Conservation (phyloP, 1,140 invertebrate genomes). For the Pomacea maculata region DNA sequence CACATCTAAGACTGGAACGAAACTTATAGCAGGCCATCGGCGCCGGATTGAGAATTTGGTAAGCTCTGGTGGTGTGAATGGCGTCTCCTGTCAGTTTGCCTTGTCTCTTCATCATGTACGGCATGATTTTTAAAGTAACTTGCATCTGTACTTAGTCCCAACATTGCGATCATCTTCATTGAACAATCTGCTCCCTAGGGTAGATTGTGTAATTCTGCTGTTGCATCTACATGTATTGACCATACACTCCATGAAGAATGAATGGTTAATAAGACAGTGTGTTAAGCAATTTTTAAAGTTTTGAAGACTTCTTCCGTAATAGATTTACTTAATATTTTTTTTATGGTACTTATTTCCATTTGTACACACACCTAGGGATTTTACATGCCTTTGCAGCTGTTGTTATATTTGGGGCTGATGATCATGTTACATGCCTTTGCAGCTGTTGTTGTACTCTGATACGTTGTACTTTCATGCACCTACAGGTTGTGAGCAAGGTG, state of each 20-base stretch:
- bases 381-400: not conserved
- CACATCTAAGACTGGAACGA: not conserved
- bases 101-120: not conserved
- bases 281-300: too few species aligned
- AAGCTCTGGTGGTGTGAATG: not conserved
- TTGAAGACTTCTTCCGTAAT: not conserved
- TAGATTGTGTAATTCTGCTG: too few species aligned
- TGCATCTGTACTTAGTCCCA: too few species aligned
- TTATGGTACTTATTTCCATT: not conserved
- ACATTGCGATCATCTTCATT: too few species aligned
- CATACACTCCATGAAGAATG: too few species aligned
- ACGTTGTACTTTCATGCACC: slow-evolving; percentile 32
- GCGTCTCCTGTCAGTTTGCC: not conserved
- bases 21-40: not conserved
- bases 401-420: not conserved
- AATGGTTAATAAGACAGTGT: too few species aligned
- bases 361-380: not conserved
- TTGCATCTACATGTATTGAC: too few species aligned
- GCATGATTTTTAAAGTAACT: not conserved
- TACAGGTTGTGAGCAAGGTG: slow-evolving; percentile 70
- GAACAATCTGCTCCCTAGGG: too few species aligned
- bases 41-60: slow-evolving; percentile 2
- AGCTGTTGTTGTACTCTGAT: slow-evolving; percentile 20
- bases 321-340: slow-evolving; percentile 2
- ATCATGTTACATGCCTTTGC: not conserved